phyloP scores from a whole-genome alignment of 1,140 invertebrate species.

The Drosophila yakuba region DNA sequence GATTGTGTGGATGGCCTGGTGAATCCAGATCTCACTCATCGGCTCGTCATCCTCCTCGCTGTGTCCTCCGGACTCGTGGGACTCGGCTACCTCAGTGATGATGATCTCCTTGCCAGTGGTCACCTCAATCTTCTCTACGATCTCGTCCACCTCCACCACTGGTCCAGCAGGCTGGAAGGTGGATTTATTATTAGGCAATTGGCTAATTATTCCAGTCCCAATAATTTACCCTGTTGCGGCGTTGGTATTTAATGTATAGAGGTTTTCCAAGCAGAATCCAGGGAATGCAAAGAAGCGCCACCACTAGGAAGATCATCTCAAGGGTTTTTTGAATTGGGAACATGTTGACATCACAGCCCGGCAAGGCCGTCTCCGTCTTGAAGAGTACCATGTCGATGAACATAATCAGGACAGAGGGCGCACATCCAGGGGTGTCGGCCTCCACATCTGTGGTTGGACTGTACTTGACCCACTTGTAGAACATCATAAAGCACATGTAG shows the following conservation, averaged over 20 bases:
- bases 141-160: constrained; percentile 43
- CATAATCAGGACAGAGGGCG: constrained; percentile 94
- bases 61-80: constrained; percentile 76
- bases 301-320: constrained; percentile 90
- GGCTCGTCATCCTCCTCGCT: constrained; percentile 87
- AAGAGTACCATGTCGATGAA: constrained; percentile 97
- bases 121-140: constrained; percentile 74
- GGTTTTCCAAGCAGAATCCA: constrained; percentile 97
- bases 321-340: constrained; percentile 89
- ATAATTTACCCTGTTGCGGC: constrained; percentile 50
- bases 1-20: constrained; percentile 97
- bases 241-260: constrained; percentile 86
- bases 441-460: constrained; percentile 85
- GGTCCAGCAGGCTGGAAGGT: constrained; percentile 12
- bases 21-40: constrained; percentile 95
- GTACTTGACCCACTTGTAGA: constrained; percentile 96
- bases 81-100: constrained; percentile 58
- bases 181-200: neutral
- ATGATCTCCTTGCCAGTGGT: constrained; percentile 62
- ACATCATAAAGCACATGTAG: constrained; percentile 96
- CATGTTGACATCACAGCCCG: constrained; percentile 89
- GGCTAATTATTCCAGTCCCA: accelerated
- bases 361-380: constrained; percentile 85
- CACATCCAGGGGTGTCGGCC: constrained; percentile 88
- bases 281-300: constrained; percentile 94